Evolutionary conservation across 1,140 invertebrate species (phyloP), one percentile per base, ranked within the genome.

Genomic region (Lepidurus arcticus): DNA sequence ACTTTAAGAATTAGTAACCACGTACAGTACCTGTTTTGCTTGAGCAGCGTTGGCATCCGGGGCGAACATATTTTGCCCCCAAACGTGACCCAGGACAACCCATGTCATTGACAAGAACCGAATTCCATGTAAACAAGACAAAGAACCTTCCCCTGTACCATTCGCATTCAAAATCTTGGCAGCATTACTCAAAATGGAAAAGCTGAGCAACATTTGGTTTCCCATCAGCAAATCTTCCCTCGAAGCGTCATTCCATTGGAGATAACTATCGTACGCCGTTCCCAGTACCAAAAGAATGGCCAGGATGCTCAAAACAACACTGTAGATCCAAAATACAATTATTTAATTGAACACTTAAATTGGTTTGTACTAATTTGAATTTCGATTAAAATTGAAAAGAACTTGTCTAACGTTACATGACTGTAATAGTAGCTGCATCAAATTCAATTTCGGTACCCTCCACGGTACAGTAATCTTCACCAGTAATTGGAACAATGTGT

Each of bases 1-100:
- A 73, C 16, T 73, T 7, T 5, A 45, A 13, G n/a, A 42, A 43
- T 8, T 21, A 78, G 8, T 0, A 92, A 94, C 82, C 94, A 92
- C 7, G 8, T n/a, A 65, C 16, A 0, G 53, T 78, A 78, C 78
- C 44, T 44, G 8, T 11, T 34, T 34, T 0, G 42, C 42, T 45
- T 42, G 34, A 21, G 44, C 75, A 9, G 24, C 13, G 34, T 78
- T 78, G 11, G 47, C 24, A 44, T 74, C 44, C 13, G 44, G 47
- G 1, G 73, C 73, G 7, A 24, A 24, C 21, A 26, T 4, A 75
- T 43, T 44, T 47, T 74, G 34, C 24, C 43, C 16, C 78, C 78
- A 78, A 1, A 73, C 21, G 34, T 78, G 78, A 34, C 74, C 78
- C 43, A 78, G 8, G 9, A 47, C 44, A 11, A 78, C 78, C 78